Evolutionary conservation across 2,888 invertebrate species (phyloP), one percentile per base, ranked within the genome.

Genomic region (Leucophenga maculata): DNA sequence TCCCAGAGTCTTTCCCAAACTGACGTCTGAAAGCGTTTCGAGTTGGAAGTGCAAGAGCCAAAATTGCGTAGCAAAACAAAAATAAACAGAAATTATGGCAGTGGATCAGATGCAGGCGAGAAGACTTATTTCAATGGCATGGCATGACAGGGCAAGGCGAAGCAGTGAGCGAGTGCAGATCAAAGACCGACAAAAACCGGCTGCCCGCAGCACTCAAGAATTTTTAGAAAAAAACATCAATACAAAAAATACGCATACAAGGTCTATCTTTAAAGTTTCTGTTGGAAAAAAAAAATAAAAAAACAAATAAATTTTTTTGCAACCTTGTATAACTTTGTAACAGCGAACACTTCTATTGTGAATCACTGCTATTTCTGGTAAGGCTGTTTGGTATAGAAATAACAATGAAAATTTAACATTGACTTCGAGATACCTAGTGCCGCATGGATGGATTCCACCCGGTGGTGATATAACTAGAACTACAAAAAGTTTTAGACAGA

Each of bases 11-110:
- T 39, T 39, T 11, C 39, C 39, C 9, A 9, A 39, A 32, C 68
- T 39, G 52, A 54, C n/a, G 55, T 64, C 13, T 59, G 74, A 67
- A 59, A 65, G 26, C 54, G 65, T 71, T 68, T 48, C 57, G 39
- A 59, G 32, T 11, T 65, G 26, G 52, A 32, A 50, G 50, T 55
- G 50, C 67, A 64, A 50, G 11, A n/a, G 14, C 50, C 50, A 18
- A 50, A 50, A 50, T n/a, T 50, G 50, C 50, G 18, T 16, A 16
- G 18, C 50, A n/a, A 50, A 64, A n/a, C 65, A 59, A 72, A 71
- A 74, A 72, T 80, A 82, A 76, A 81, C 79, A 84, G 81, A 81
- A 81, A 81, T 81, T 81, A 81, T 81, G 80, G 84, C 84, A 81
- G 79, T 81, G 80, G 83, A 84, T 84, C 80, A 84, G 74, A 39